Conservation (phyloP, 2,113 vertebrate species). For the Ptilonorhynchus violaceus region DNA sequence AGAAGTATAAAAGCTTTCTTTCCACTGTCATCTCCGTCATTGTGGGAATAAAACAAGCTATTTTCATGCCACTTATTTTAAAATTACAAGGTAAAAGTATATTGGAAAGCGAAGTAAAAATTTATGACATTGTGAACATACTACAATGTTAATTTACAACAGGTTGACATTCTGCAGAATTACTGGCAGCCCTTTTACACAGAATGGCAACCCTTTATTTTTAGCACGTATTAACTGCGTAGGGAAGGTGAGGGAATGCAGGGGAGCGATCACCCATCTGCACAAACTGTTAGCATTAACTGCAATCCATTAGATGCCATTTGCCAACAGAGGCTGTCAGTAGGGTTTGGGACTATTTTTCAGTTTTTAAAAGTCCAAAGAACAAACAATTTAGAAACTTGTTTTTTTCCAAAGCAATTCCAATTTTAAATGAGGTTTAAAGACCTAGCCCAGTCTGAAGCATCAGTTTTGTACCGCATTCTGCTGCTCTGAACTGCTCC, state of each 20-base stretch:
- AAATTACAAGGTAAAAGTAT: background rate
- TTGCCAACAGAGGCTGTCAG: background rate
- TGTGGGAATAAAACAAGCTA: background rate
- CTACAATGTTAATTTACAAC: background rate
- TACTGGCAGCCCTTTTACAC: background rate
- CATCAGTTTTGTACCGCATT: background rate
- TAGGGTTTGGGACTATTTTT: background rate
- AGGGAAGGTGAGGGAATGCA: background rate
- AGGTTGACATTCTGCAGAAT: background rate
- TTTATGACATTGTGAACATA: accelerated
- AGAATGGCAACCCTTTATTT: background rate
- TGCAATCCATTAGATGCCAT: background rate
- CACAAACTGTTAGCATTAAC: background rate
- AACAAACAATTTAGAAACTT: background rate
- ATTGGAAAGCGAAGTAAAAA: background rate
- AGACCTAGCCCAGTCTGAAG: background rate
- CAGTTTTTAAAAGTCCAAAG: background rate
- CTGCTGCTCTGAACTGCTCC: background rate
- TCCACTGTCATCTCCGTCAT: background rate
- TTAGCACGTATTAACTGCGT: background rate
- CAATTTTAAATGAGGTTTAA: background rate
- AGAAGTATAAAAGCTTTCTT: background rate
- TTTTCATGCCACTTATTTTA: background rate
- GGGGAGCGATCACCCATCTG: background rate
- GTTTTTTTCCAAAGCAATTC: background rate